A percentile compares a stretch with the other conserved stretches of the same genome.
Conservation (phyloP, 53 echinoderm and acorn worm species). For the Arbacia lixula region DNA sequence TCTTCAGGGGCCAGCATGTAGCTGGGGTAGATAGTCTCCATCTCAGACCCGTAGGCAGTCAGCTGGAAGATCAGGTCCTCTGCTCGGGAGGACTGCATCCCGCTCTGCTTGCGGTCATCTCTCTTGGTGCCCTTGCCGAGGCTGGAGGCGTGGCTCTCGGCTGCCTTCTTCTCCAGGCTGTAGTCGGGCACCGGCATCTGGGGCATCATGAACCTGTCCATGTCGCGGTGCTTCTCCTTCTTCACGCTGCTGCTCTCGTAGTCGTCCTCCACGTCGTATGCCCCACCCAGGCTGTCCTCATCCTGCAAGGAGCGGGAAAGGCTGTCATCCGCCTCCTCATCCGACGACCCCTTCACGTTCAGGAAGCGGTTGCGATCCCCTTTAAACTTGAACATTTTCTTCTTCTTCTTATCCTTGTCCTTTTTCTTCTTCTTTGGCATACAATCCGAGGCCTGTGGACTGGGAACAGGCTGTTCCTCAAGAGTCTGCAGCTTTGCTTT, state of each 20-base stretch:
- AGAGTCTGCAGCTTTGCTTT: slow-evolving; percentile 47
- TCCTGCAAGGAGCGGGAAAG: slow-evolving; percentile 25
- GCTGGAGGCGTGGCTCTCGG: neutral
- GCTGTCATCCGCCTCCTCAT: slow-evolving; percentile 58
- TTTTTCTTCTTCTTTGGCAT: slow-evolving; percentile 64
- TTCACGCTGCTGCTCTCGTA: slow-evolving; percentile 35
- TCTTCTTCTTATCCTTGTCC: slow-evolving; percentile 57
- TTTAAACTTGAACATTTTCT: slow-evolving; percentile 64
- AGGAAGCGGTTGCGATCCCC: slow-evolving; percentile 68
- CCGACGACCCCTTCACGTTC: slow-evolving; percentile 55
- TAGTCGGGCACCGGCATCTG: slow-evolving; percentile 56
- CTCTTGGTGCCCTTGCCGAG: neutral
- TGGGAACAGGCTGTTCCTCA: slow-evolving; percentile 26
- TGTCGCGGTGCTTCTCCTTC: slow-evolving; percentile 50
- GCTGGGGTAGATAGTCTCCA: slow-evolving; percentile 54
- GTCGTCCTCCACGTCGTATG: slow-evolving; percentile 22
- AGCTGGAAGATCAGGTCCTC: slow-evolving; percentile 71
- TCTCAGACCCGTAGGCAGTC: slow-evolving; percentile 54
- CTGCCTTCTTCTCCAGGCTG: slow-evolving; percentile 53
- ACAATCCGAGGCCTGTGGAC: slow-evolving; percentile 41
- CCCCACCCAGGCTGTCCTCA: slow-evolving; percentile 38
- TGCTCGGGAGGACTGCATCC: slow-evolving; percentile 60
- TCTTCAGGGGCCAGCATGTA: slow-evolving; percentile 40
- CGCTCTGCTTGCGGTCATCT: slow-evolving; percentile 30
- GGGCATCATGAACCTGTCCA: slow-evolving; percentile 50